Conservation (phyloP, 2,797 vertebrate genomes). For the Cetoscarus ocellatus region DNA sequence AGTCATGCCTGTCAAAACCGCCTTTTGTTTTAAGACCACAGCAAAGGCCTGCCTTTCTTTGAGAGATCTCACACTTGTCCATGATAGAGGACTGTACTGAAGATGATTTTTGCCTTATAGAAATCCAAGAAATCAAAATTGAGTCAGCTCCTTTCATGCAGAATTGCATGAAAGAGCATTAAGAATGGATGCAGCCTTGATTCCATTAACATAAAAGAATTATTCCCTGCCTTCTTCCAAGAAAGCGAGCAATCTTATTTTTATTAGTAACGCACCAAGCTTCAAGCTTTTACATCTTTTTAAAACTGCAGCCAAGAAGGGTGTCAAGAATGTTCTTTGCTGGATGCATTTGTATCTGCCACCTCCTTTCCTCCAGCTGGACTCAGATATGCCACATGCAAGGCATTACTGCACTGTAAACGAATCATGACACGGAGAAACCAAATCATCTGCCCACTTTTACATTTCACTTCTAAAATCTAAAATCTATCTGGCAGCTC, state of each 20-base stretch:
- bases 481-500: slow-evolving; percentile 34
- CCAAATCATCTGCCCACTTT: slow-evolving; percentile 45
- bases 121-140: slow-evolving; percentile 30
- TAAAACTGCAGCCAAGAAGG: not conserved
- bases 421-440: slow-evolving; percentile 27
- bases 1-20: slow-evolving; percentile 66
- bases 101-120: slow-evolving; percentile 23
- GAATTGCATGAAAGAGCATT: slow-evolving; percentile 8
- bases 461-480: slow-evolving; percentile 1
- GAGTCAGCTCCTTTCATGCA: slow-evolving; percentile 19
- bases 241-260: not conserved
- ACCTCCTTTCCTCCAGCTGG: slow-evolving; percentile 24
- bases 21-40: slow-evolving; percentile 67
- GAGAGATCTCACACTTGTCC: slow-evolving; percentile 34
- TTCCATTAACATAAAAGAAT: slow-evolving; percentile 20
- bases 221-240: slow-evolving; percentile 4
- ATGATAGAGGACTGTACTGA: slow-evolving; percentile 34
- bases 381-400: slow-evolving; percentile 31
- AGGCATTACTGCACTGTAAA: slow-evolving; percentile 24
- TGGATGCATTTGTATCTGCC: slow-evolving; percentile 2
- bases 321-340: slow-evolving; percentile 1
- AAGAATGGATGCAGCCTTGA: slow-evolving; percentile 1
- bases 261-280: too few relatives aligned
- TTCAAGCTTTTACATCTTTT: too few relatives aligned
- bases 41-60: slow-evolving; percentile 52